phyloP scores from a whole-genome alignment of 2,888 invertebrate genomes.

The Pandemis heparana region DNA sequence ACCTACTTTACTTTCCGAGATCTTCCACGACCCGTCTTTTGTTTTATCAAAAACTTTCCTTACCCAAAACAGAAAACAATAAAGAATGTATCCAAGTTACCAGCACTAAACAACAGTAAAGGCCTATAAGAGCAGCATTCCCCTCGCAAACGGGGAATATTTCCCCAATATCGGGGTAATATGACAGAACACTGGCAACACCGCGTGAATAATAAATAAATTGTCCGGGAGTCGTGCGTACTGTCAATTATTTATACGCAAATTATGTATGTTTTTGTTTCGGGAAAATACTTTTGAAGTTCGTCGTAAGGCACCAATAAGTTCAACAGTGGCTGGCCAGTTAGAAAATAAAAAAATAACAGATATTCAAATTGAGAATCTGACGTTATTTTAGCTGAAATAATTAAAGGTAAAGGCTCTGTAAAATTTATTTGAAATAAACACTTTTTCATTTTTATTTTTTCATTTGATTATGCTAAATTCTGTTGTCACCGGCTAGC shows the following conservation, averaged over 20 bases:
- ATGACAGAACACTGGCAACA: constrained; percentile 82
- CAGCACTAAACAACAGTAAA: constrained; percentile 43
- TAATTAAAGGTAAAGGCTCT: no score
- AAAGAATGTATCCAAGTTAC: constrained; percentile 41
- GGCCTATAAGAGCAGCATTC: constrained; percentile 63
- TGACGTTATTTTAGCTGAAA: no score
- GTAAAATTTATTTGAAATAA: no score
- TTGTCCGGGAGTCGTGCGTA: constrained; percentile 70
- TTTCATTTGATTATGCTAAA: no score
- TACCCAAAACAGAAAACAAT: constrained; percentile 41
- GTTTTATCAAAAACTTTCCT: constrained; percentile 7
- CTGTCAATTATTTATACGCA: constrained; percentile 82
- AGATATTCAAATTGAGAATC: no score
- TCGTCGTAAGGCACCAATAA: background rate
- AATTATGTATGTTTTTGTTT: constrained; percentile 72
- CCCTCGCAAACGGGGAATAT: constrained; percentile 76
- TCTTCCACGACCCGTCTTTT: background rate
- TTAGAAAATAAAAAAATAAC: no score
- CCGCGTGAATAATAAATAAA: constrained; percentile 81
- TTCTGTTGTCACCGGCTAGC: no score
- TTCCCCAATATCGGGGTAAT: constrained; percentile 81
- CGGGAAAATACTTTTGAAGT: constrained; percentile 19
- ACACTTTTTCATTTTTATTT: no score
- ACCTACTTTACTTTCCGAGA: background rate
- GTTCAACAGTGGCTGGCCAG: background rate